These are phyloP conservation scores for Heliconius cydno DNA, from an alignment of 2,888 invertebrate species.

Conservation along the genomic window DNA sequence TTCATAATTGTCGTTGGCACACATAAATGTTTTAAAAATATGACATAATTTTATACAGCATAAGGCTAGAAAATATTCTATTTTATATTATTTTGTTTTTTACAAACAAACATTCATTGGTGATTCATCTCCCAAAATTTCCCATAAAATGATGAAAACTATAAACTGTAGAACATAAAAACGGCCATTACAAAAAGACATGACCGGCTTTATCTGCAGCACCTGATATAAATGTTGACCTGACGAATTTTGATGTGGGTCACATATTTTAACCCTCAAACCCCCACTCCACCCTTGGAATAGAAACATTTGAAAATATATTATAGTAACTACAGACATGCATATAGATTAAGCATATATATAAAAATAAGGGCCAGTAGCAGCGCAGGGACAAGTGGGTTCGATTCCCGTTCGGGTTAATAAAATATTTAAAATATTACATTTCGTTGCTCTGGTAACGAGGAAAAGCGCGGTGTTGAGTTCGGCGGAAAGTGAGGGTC, in stretches of 20 bases:
- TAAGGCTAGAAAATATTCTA: too few relatives aligned
- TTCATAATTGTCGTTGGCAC: too few relatives aligned
- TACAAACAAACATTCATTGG: neutral
- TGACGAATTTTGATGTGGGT: conserved; percentile 23
- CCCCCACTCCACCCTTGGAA: neutral
- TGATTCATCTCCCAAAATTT: neutral
- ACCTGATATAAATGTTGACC: conserved; percentile 35
- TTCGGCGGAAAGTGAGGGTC: too few relatives aligned
- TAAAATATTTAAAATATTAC: too few relatives aligned
- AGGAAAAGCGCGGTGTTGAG: too few relatives aligned
- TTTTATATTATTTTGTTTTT: too few relatives aligned
- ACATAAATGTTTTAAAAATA: too few relatives aligned
- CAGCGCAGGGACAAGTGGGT: neutral
- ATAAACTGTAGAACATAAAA: conserved; percentile 6
- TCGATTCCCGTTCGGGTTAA: neutral
- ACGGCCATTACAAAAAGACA: conserved; percentile 21
- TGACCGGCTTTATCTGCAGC: conserved; percentile 14
- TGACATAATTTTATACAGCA: too few relatives aligned
- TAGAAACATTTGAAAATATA: neutral
- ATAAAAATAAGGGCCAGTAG: too few relatives aligned
- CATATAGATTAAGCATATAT: neutral
- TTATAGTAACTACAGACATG: neutral
- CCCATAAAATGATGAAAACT: conserved; percentile 9
- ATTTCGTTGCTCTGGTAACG: too few relatives aligned
- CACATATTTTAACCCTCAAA: conserved; percentile 11